Evolutionary conservation across 2,888 invertebrate species (phyloP).

Genomic region (Drosophila phalerata): DNA sequence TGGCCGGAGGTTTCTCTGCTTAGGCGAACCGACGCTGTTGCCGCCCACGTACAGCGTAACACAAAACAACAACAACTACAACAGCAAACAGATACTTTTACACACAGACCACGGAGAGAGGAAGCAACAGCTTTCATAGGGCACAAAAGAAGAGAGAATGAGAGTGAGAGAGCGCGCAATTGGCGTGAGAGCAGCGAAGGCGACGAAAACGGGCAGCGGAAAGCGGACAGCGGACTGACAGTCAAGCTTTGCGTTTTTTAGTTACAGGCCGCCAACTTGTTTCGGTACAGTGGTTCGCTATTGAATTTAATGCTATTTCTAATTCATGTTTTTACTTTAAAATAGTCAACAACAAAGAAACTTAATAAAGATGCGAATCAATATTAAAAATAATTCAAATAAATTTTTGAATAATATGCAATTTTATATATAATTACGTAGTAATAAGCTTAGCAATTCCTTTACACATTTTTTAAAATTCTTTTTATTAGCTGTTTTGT

Average conservation of each 20-base stretch:
- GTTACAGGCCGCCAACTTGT: conserved; percentile 70
- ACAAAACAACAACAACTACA: conserved; percentile 41
- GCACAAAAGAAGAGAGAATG: background rate
- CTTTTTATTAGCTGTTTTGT: no score
- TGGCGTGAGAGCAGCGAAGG: conserved; percentile 38
- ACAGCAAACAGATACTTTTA: conserved; percentile 67
- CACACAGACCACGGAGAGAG: conserved; percentile 67
- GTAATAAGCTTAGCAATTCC: no score
- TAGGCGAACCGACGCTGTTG: conserved; percentile 42
- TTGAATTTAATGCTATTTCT: background rate
- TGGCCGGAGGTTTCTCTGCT: conserved; percentile 64
- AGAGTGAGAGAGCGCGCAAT: conserved; percentile 29
- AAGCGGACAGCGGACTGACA: conserved; percentile 18
- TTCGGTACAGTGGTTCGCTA: conserved; percentile 57
- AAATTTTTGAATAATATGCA: no score
- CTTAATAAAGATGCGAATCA: no score
- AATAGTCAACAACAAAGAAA: no score
- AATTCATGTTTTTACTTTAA: no score
- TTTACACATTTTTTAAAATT: no score
- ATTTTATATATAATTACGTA: no score
- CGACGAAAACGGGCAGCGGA: conserved; percentile 15
- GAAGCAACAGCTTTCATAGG: conserved; percentile 72
- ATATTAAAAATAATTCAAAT: no score
- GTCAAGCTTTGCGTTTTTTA: conserved; percentile 79
- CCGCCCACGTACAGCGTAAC: conserved; percentile 68